phyloP scores from a whole-genome alignment of 92 coral and sea anemone species.

The Paragorgia papillata region DNA sequence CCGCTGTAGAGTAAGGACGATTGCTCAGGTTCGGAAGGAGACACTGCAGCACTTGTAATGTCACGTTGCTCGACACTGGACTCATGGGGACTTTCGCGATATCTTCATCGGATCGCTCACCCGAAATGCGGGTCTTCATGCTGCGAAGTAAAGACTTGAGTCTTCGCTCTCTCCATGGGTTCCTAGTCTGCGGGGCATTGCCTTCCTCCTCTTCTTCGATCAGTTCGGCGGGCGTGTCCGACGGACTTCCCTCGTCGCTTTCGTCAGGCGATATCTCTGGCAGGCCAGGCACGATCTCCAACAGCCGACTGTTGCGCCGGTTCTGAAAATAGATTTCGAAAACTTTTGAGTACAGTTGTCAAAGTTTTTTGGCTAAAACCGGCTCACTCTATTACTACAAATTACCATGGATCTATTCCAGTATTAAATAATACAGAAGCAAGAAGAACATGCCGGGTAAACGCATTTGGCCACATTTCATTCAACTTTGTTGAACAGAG shows the following conservation, averaged over 20 bases:
- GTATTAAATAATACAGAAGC: no score
- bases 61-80: background rate
- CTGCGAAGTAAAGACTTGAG: slow-evolving; percentile 28
- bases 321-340: background rate
- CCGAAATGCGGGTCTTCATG: slow-evolving; percentile 30
- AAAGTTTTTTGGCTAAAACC: no score
- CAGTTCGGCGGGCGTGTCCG: background rate
- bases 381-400: no score
- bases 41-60: slow-evolving; percentile 24
- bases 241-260: background rate
- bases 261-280: background rate
- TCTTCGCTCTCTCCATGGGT: slow-evolving; percentile 35
- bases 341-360: background rate
- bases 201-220: background rate
- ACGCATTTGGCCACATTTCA: no score
- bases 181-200: background rate
- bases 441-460: no score
- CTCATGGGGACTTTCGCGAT: slow-evolving; percentile 6
- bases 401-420: no score
- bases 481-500: no score
- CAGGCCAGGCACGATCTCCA: background rate
- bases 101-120: slow-evolving; percentile 7
- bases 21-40: slow-evolving; percentile 27
- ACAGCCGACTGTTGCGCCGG: background rate
- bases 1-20: slow-evolving; percentile 7